phyloP scores from a whole-genome alignment of 2,797 vertebrate genomes.

The Falco columbarius region DNA sequence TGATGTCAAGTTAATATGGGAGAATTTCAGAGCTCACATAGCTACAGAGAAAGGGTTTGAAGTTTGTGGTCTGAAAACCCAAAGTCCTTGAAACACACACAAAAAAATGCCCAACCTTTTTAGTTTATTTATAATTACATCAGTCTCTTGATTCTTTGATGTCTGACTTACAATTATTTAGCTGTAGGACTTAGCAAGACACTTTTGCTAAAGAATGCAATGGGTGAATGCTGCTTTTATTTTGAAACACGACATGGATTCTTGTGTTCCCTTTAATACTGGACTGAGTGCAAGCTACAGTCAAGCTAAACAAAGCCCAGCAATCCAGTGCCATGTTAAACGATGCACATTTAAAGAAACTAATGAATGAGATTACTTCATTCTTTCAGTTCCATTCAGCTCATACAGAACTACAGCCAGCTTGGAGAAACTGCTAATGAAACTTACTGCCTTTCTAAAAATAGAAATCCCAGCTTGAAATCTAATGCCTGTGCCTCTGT shows the following conservation, averaged over 20 bases:
- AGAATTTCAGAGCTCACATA: not conserved
- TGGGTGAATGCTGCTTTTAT: not conserved
- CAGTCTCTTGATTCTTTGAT: not conserved
- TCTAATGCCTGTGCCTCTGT: not conserved
- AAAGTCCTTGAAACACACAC: not conserved
- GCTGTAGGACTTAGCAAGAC: not conserved
- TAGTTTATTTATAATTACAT: not conserved
- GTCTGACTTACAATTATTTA: not conserved
- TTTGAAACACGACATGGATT: not conserved
- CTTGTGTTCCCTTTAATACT: not conserved
- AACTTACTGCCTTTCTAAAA: not conserved
- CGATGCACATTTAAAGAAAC: not conserved
- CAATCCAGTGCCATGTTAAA: not conserved
- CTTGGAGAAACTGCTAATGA: not conserved
- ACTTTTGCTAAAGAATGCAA: not conserved
- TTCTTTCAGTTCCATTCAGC: not conserved
- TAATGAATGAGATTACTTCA: not conserved
- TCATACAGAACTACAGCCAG: not conserved
- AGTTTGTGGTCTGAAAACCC: not conserved
- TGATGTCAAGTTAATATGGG: not conserved
- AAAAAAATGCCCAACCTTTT: rapidly evolving
- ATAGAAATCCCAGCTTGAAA: not conserved
- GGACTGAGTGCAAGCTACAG: not conserved
- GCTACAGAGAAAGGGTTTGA: not conserved
- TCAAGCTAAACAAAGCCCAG: not conserved